Evolutionary conservation across 2,113 vertebrate species (phyloP).

Genomic region (Phaethon lepturus): DNA sequence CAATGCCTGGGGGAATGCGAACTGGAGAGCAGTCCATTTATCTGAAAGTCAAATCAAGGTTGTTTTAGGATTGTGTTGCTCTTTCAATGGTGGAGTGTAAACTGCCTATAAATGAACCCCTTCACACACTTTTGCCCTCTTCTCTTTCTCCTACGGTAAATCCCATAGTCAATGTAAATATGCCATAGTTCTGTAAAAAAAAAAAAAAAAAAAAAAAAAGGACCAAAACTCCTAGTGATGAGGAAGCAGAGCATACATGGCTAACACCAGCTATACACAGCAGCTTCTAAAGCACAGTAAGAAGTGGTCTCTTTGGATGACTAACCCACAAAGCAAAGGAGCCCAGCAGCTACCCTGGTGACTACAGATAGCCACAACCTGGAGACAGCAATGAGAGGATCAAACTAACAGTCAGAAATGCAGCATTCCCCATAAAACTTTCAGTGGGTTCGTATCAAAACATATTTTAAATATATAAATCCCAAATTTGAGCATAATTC

Average conservation of each 20-base stretch:
- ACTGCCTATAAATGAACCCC: not conserved
- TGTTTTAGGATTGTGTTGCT: not conserved
- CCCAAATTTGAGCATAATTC: not conserved
- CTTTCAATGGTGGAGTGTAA: not conserved
- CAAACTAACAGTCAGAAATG: not conserved
- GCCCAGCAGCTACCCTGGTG: not conserved
- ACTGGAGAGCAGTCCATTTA: not conserved
- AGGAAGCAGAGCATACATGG: not conserved
- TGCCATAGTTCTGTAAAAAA: not conserved
- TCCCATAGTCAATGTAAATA: not conserved
- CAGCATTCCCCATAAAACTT: not conserved
- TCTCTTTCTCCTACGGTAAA: not conserved
- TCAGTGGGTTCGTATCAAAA: not conserved
- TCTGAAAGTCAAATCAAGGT: not conserved
- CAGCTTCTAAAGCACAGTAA: not conserved
- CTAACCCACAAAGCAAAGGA: not conserved
- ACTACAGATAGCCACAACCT: not conserved
- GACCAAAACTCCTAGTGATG: not conserved
- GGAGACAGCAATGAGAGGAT: not conserved
- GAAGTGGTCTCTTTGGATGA: not conserved
- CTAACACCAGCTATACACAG: not conserved
- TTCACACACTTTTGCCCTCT: not conserved
- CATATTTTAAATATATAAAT: not conserved
- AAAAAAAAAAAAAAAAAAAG: not conserved
- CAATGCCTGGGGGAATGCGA: accelerated